Evolutionary conservation across 2,888 invertebrate species (phyloP), one percentile per base, ranked within the genome.

Genomic region (Acleris laterana): DNA sequence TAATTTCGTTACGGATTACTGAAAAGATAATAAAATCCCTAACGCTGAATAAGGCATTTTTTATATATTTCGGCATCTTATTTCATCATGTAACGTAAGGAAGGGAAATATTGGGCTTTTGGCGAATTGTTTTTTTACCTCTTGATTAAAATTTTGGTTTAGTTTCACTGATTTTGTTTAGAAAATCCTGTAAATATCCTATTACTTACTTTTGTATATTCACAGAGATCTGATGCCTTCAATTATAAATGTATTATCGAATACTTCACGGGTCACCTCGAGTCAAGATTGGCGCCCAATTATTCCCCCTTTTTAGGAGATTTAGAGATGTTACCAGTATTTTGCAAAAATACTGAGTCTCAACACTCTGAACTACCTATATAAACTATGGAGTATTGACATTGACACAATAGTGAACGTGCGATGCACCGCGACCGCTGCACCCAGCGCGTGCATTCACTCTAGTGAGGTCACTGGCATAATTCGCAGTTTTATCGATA

Each of bases 321-420:
- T 13, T 38, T 38, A 13, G 13, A 38, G 38, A 51, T 38, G 17
- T 4, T 38, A 32, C 20, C 1, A 13, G 13, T 19, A 49, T 60
- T 58, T 64, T 64, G 19, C 42, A 17, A 42, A 65, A 51, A 49
- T 19, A 9, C 56, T 22, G 1, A 16, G 42, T 32, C 32, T 32
- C 9, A 9, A 32, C 9, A 32, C 32, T 32, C 32, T 32, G 7
- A 28, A 28, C 5, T 1, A 16, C 60, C 49, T 53, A 9, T 50
- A 48, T 25, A 52, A 53, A 62, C 57, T 67, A 62, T 42, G 46
- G 56, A 55, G 60, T 67, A 63, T 63, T 61, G 66, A 68, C 55
- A 55, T 65, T 63, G 59, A 74, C 81, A 85, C 80, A 81, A 82
- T 83, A 80, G 80, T 70, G 74, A 77, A 70, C 75, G 78, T 74